Evolutionary conservation across 2,113 vertebrate species (phyloP).

Genomic region (Natator depressus): DNA sequence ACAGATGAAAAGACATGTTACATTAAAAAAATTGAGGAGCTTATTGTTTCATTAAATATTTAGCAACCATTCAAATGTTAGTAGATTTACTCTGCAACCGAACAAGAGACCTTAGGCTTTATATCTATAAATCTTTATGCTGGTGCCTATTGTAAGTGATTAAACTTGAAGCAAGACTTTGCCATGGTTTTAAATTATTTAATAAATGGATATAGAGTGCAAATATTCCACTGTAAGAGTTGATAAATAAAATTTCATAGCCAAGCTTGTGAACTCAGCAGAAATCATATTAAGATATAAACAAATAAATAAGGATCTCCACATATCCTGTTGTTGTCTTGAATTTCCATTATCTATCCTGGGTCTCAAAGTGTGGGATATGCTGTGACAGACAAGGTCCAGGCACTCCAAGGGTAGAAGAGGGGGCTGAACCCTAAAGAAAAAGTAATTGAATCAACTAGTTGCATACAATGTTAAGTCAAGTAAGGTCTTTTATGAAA

Average conservation of each 20-base stretch:
- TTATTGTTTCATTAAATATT: conserved; percentile 71
- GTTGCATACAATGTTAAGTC: neutral
- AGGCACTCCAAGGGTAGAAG: neutral
- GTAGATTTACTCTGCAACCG: conserved; percentile 37
- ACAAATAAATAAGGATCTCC: neutral
- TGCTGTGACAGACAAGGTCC: neutral
- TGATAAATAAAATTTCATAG: conserved; percentile 36
- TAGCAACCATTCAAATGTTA: conserved; percentile 54
- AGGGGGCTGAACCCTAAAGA: neutral
- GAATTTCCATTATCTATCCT: neutral
- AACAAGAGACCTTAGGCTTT: conserved; percentile 30
- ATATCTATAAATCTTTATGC: conserved; percentile 31
- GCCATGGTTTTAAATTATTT: neutral
- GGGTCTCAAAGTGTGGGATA: neutral
- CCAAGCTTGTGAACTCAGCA: neutral
- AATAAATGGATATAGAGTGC: neutral
- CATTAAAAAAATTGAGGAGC: conserved; percentile 22
- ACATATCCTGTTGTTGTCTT: neutral
- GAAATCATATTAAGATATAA: neutral
- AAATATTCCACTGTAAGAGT: neutral
- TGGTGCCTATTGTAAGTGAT: conserved; percentile 8
- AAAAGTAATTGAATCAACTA: too few relatives aligned
- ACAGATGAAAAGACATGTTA: conserved; percentile 54
- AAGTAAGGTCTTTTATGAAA: neutral
- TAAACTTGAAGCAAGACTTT: conserved; percentile 33